phyloP scores from a whole-genome alignment of 1,140 invertebrate genomes.

The Hycleus cichorii region DNA sequence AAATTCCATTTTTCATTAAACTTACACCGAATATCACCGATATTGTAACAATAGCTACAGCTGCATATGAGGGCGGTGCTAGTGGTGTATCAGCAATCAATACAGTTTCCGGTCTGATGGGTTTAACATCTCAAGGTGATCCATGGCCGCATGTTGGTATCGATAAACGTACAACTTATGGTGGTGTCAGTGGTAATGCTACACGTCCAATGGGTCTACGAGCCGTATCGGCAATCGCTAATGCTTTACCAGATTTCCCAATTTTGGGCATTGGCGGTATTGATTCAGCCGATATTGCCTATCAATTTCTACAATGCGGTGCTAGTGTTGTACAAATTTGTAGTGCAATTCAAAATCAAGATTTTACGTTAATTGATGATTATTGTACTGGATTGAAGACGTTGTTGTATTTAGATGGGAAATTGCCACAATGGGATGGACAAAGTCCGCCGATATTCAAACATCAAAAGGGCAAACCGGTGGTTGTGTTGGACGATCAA shows the following conservation, averaged over 20 bases:
- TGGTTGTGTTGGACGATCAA: slow-evolving; percentile 58
- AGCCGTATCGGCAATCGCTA: slow-evolving; percentile 81
- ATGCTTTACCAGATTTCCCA: slow-evolving; percentile 76
- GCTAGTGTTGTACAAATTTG: slow-evolving; percentile 89
- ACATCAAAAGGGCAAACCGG: slow-evolving; percentile 90
- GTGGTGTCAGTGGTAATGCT: slow-evolving; percentile 93
- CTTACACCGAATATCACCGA: slow-evolving; percentile 97
- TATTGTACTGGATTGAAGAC: slow-evolving; percentile 87
- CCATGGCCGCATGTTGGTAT: slow-evolving; percentile 89
- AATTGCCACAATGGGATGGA: slow-evolving; percentile 74
- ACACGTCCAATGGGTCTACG: slow-evolving; percentile 86
- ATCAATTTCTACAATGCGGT: slow-evolving; percentile 90
- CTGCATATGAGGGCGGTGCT: slow-evolving; percentile 85
- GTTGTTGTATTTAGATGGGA: slow-evolving; percentile 73
- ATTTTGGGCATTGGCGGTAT: slow-evolving; percentile 86
- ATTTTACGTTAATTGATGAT: slow-evolving; percentile 92
- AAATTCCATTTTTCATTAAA: slow-evolving; percentile 97
- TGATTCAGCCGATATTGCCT: slow-evolving; percentile 87
- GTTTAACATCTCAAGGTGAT: slow-evolving; percentile 64
- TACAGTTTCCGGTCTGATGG: slow-evolving; percentile 92
- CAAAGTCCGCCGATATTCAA: slow-evolving; percentile 84
- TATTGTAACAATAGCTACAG: slow-evolving; percentile 79
- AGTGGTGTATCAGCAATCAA: slow-evolving; percentile 96
- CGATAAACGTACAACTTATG: slow-evolving; percentile 83
- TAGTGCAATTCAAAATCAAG: slow-evolving; percentile 97